phyloP scores from a whole-genome alignment of 23 tunicate genomes.

The Diplosoma virens region DNA sequence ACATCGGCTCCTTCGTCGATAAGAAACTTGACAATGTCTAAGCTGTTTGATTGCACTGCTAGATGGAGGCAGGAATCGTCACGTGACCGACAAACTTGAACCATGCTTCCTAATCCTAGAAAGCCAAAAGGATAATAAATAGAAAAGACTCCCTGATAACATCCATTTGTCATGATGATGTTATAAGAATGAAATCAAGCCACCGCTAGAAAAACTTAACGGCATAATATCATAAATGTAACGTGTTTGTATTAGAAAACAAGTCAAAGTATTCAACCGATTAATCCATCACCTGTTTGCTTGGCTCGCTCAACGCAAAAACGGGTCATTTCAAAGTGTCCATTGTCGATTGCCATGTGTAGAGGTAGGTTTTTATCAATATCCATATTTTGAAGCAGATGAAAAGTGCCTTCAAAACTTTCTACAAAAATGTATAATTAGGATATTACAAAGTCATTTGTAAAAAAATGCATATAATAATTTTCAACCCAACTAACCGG shows the following conservation, averaged over 20 bases:
- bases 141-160: too few relatives aligned
- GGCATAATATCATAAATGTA: too few relatives aligned
- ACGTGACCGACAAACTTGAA: conserved; percentile 43
- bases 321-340: conserved; percentile 58
- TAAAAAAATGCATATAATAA: too few relatives aligned
- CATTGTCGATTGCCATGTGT: conserved; percentile 87
- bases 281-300: conserved; percentile 13
- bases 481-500: too few relatives aligned
- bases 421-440: too few relatives aligned
- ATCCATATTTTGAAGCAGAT: conserved; percentile 66
- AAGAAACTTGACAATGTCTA: conserved; percentile 73
- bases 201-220: too few relatives aligned
- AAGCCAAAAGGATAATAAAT: background rate
- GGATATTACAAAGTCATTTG: too few relatives aligned
- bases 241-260: too few relatives aligned
- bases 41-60: conserved; percentile 80
- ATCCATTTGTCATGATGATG: too few relatives aligned
- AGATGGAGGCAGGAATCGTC: conserved; percentile 87
- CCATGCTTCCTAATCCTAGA: conserved; percentile 74
- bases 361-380: conserved; percentile 87
- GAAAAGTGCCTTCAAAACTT: conserved; percentile 55
- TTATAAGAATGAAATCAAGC: too few relatives aligned
- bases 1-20: conserved; percentile 78
- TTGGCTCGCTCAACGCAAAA: conserved; percentile 54
- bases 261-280: too few relatives aligned